phyloP scores from a whole-genome alignment of 2,888 invertebrate species.

The Desoria tigrina region DNA sequence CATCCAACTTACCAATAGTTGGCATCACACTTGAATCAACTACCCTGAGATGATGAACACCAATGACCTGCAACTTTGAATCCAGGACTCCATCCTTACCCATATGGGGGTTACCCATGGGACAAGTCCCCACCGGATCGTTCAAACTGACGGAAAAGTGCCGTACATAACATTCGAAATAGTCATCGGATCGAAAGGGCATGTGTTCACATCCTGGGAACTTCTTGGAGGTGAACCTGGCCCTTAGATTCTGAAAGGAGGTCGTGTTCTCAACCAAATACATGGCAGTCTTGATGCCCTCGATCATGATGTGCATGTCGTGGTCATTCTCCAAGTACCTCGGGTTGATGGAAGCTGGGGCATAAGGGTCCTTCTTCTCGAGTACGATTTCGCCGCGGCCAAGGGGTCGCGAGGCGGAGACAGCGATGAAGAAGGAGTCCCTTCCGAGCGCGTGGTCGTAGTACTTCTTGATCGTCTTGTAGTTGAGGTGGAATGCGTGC shows the following conservation, averaged over 20 bases:
- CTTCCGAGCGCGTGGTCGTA: constrained; percentile 35
- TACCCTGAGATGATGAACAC: constrained; percentile 29
- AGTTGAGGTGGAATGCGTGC: constrained; percentile 40
- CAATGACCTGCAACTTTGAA: constrained; percentile 27
- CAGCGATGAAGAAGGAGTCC: constrained; percentile 41
- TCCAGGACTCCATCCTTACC: constrained; percentile 30
- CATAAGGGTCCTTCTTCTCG: constrained; percentile 36
- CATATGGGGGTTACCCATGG: constrained; percentile 30
- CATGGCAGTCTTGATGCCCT: constrained; percentile 38
- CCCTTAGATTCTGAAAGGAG: constrained; percentile 37
- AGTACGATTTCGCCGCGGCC: constrained; percentile 37
- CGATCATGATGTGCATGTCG: constrained; percentile 35
- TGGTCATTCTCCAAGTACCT: constrained; percentile 41
- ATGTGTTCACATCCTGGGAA: constrained; percentile 45
- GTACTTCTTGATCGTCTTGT: constrained; percentile 36
- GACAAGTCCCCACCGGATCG: constrained; percentile 26
- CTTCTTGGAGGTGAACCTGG: constrained; percentile 41
- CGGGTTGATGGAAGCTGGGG: constrained; percentile 35
- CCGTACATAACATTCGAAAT: constrained; percentile 27
- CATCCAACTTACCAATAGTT: no score
- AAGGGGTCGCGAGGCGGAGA: constrained; percentile 33
- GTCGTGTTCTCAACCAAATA: constrained; percentile 46
- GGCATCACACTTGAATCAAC: constrained; percentile 29
- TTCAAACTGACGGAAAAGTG: constrained; percentile 20
- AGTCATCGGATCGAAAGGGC: constrained; percentile 28